Evolutionary conservation across 2,797 vertebrate genomes (phyloP), one percentile per base, ranked within the genome.

Genomic region (Euthynnus affinis): DNA sequence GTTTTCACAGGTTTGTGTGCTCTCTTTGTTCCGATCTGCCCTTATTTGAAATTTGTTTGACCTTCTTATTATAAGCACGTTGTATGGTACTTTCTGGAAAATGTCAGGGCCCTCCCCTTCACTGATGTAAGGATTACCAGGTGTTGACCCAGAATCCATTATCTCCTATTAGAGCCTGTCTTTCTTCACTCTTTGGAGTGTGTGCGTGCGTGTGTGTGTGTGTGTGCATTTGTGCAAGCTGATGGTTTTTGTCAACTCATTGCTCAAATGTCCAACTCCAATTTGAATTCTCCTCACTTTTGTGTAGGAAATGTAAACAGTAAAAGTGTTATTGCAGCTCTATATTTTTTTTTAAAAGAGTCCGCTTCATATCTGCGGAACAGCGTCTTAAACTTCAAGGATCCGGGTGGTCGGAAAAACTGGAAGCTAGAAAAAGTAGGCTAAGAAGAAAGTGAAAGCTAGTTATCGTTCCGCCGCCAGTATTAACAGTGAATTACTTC

Each of bases 141-240:
- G 93, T 95, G 93, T 90, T 92, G 90, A 93, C 91, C 93, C 88
- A 85, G 85, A 93, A 93, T 92, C 88, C 90, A 93, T 94, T 93
- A 93, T 89, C 88, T 90, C 83, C 88, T 87, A 93, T 93, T 90
- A 93, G 69, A 89, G 81, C 81, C 65, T 86, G 89, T 89, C 90
- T 91, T 80, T 88, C 77, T 84, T 80, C 71, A 84, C 32, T 66
- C 49, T 78, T 65, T 46, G 18, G 42, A 58, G 56, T 61, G 29
- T 70, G 48, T 71, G 42, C 22, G 73, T 80, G 65, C 51, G 51
- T 37, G 60, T 52, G 25, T 70, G 27, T 70, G 51, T 67, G 57
- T 48, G 44, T 23, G 53, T 17, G 42, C 14, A 4, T 52, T 20
- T 76, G 59, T 46, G 61, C 48, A 40, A 34, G 37, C 53, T 66